These are phyloP conservation scores for Trigoniulus corallinus DNA, from an alignment of 1,140 invertebrate species.

Conservation along the genomic window DNA sequence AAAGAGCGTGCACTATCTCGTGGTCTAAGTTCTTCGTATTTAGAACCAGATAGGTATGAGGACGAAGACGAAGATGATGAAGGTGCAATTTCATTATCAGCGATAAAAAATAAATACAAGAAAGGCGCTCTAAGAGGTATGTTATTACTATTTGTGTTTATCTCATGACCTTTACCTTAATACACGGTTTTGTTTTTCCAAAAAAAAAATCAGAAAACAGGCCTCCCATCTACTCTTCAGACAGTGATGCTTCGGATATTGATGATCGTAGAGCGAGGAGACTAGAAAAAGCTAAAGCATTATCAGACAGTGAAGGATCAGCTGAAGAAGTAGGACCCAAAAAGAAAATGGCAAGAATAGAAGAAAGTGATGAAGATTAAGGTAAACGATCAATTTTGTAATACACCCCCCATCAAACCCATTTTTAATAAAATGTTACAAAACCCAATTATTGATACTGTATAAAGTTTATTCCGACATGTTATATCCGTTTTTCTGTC, in stretches of 20 bases:
- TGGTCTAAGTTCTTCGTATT: slow-evolving; percentile 39
- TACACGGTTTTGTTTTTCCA: too few species aligned
- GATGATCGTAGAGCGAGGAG: slow-evolving; percentile 56
- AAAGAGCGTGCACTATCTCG: slow-evolving; percentile 39
- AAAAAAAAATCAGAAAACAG: slow-evolving; percentile 20
- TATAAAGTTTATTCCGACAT: background rate
- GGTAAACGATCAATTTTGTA: background rate
- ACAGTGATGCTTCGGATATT: slow-evolving; percentile 74
- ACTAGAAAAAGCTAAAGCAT: slow-evolving; percentile 55
- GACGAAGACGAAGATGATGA: slow-evolving; percentile 81
- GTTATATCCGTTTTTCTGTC: background rate
- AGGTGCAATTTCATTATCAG: slow-evolving; percentile 72
- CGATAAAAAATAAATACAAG: slow-evolving; percentile 92
- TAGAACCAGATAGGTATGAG: slow-evolving; percentile 37
- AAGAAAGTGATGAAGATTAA: slow-evolving; percentile 25
- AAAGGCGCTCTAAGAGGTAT: slow-evolving; percentile 25
- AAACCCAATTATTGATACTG: background rate
- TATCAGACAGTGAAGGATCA: slow-evolving; percentile 47
- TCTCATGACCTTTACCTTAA: background rate
- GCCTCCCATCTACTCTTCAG: slow-evolving; percentile 67
- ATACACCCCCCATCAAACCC: too few species aligned
- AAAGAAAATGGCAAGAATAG: slow-evolving; percentile 23
- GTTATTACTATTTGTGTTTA: background rate
- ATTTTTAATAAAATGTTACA: too few species aligned
- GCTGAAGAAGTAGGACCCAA: slow-evolving; percentile 11